Conservation (phyloP, 1,140 invertebrate genomes). For the Lepidurus couesii region DNA sequence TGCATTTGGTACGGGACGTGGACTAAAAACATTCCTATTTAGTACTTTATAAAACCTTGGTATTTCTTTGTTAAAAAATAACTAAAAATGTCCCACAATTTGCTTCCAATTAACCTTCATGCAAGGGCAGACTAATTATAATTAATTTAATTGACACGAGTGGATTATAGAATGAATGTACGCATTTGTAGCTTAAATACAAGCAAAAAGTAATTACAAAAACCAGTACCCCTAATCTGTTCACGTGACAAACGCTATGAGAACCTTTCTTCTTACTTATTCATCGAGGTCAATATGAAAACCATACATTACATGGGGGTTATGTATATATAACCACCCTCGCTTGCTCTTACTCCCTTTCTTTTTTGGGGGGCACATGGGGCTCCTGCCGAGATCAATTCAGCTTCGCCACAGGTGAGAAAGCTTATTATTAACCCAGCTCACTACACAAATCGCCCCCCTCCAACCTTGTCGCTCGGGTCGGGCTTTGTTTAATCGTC, state of each 20-base stretch:
- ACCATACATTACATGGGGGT: slow-evolving; percentile 1
- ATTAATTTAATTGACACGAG: no score
- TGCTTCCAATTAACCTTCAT: no score
- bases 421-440: slow-evolving; percentile 22
- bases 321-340: background rate
- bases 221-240: background rate
- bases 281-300: slow-evolving; percentile 2
- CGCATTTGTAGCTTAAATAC: no score
- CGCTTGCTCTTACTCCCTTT: background rate
- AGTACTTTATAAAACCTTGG: no score
- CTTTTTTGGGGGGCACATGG: background rate
- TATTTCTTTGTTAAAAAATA: no score
- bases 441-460: slow-evolving; percentile 14
- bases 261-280: background rate
- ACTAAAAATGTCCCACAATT: no score
- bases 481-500: slow-evolving; percentile 15
- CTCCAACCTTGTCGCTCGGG: background rate
- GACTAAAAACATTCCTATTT: no score
- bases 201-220: background rate
- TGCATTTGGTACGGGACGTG: no score
- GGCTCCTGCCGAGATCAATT: slow-evolving; percentile 7
- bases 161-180: no score
- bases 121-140: no score
- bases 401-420: slow-evolving; percentile 13
- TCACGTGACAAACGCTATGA: slow-evolving; percentile 3